Evolutionary conservation across 2,888 invertebrate genomes (phyloP), one percentile per base, ranked within the genome.

Genomic region (Cactoblastis cactorum): DNA sequence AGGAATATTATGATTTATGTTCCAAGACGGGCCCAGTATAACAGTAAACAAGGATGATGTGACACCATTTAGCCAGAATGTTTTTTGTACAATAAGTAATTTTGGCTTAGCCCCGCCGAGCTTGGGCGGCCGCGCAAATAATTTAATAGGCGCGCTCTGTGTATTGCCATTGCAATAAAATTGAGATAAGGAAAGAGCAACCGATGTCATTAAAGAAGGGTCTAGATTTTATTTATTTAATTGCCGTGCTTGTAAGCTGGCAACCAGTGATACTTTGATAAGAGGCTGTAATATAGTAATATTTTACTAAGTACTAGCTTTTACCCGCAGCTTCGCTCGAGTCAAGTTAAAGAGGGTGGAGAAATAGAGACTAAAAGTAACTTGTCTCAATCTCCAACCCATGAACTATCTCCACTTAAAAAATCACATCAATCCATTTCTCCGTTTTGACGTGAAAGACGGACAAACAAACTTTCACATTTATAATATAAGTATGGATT

Each of bases 141-240:
- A 83, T 83, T 81, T 80, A 80, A 85, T 75, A 75, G 83, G 66
- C 67, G 68, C 65, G 70, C 71, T 73, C 79, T 78, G 81, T 71
- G 74, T 80, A 83, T 83, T 84, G 80, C 83, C 83, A 73, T 77
- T 74, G 76, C 81, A 79, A 85, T 84, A 80, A 84, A 80, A 80
- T 76, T 77, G 69, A 65, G 80, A 82, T 83, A 81, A 79, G 78
- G 77, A 80, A 81, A 28, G 28, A 80, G 70, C 82, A 77, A 77
- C 65, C 68, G 65, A 67, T 65, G 68, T 77, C 83, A 86, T 83
- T 86, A 85, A 82, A 80, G 77, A 67, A 76, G 71, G 73, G 68
- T 73, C 74, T 73, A n/a, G 70, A 63, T 67, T 74, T 73, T 71
- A 70, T 65, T 65, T 61, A 59, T 75, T 76, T 77, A 77, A 80